Percentiles rank a stretch among this genome's conserved stretches.
phyloP scores from a whole-genome alignment of 2,797 vertebrate genomes.

The Balearica regulorum region DNA sequence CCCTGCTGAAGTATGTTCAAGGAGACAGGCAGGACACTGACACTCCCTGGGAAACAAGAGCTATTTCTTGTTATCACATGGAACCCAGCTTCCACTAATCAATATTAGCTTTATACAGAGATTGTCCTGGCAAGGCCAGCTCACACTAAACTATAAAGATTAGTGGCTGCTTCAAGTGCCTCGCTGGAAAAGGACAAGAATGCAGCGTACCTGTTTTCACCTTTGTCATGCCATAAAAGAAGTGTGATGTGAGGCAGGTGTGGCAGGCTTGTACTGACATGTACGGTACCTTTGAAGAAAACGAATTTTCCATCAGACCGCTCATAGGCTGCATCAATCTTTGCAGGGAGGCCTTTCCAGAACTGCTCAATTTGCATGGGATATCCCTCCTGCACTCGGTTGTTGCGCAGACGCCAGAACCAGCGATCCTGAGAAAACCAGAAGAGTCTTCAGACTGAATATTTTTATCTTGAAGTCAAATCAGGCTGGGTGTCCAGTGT shows the following conservation, averaged over 20 bases:
- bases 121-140: neutral
- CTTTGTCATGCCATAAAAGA: too few relatives aligned
- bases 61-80: neutral
- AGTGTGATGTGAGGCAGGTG: neutral
- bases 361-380: conserved; percentile 98
- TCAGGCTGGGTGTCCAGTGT: neutral
- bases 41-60: neutral
- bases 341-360: conserved; percentile 94
- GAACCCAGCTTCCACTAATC: neutral
- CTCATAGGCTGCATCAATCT: conserved; percentile 95
- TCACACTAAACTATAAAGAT: neutral
- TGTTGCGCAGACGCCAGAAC: conserved; percentile 98
- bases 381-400: conserved; percentile 95
- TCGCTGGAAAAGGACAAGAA: neutral
- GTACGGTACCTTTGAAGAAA: conserved; percentile 92
- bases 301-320: conserved; percentile 95
- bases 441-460: neutral
- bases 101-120: neutral
- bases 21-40: neutral
- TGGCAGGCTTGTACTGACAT: neutral
- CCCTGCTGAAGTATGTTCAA: neutral
- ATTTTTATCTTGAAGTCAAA: neutral
- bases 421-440: conserved; percentile 84
- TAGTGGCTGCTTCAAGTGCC: neutral
- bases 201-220: accelerated